These are phyloP conservation scores for Crotophaga sulcirostris DNA, from an alignment of 2,113 vertebrate genomes.

Conservation along the genomic window DNA sequence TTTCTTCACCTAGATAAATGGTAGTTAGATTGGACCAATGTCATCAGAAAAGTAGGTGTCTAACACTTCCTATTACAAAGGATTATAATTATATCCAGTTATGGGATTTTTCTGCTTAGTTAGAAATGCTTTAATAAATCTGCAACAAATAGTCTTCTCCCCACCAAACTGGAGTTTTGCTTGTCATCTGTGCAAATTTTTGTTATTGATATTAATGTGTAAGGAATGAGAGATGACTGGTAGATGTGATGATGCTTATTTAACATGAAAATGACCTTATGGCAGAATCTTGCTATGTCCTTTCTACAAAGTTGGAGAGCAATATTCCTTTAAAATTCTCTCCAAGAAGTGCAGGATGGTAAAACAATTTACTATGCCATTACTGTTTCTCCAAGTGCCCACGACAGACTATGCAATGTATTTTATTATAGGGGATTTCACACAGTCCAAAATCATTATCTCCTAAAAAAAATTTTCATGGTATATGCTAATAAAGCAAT, in stretches of 20 bases:
- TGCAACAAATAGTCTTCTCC: not conserved
- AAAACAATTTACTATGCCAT: constrained; percentile 18
- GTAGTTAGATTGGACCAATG: not conserved
- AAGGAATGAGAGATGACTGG: not conserved
- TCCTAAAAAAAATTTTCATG: constrained; percentile 39
- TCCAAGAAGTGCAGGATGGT: constrained; percentile 1
- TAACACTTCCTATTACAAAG: not conserved
- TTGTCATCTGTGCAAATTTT: not conserved
- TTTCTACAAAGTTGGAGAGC: not conserved
- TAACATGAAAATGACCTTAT: not conserved
- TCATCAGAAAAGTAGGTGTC: not conserved
- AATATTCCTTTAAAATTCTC: not conserved
- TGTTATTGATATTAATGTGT: not conserved
- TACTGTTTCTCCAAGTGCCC: constrained; percentile 30
- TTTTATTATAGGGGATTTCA: constrained; percentile 57
- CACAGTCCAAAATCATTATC: constrained; percentile 56
- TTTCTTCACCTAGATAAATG: not conserved
- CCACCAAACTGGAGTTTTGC: not conserved
- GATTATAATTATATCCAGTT: not conserved
- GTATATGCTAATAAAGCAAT: constrained; percentile 63
- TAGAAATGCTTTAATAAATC: not conserved
- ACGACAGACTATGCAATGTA: constrained; percentile 24
- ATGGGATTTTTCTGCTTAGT: not conserved
- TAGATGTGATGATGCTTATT: not conserved
- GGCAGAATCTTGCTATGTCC: not conserved